A percentile compares a stretch with the other conserved stretches of the same genome.
Conservation (phyloP, 30 jellyfish, hydroid and myxozoan genomes). For the Aurelia aurita complex sp. Pacific region DNA sequence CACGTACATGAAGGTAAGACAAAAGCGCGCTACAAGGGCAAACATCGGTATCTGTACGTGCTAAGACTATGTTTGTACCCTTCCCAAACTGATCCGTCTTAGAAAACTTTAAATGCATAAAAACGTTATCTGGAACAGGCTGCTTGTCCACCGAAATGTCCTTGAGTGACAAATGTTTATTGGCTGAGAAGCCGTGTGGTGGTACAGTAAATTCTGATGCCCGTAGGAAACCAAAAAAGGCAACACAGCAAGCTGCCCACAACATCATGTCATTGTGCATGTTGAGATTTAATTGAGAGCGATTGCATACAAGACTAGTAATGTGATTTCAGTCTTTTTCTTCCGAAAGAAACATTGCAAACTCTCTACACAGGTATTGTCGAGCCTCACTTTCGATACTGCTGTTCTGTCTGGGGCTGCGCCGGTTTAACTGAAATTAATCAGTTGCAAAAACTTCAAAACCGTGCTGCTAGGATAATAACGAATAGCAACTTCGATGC, state of each 20-base stretch:
- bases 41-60: no score
- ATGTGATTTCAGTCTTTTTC: neutral
- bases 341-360: no score
- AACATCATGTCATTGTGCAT: slow-evolving; percentile 8
- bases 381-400: no score
- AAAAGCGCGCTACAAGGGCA: no score
- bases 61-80: neutral
- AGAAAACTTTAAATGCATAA: neutral
- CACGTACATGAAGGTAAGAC: no score
- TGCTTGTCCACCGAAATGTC: slow-evolving; percentile 19
- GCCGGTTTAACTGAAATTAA: no score
- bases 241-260: slow-evolving; percentile 52
- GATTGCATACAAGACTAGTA: neutral
- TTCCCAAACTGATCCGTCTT: slow-evolving; percentile 33
- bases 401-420: no score
- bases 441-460: no score
- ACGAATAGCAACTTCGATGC: no score
- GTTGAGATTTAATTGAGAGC: neutral
- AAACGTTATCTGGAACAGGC: neutral
- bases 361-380: no score
- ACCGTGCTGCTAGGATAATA: no score
- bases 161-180: neutral
- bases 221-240: slow-evolving; percentile 35
- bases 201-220: slow-evolving; percentile 20
- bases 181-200: neutral